Evolutionary conservation across 2,797 vertebrate genomes (phyloP).

Genomic region (Alca torda): DNA sequence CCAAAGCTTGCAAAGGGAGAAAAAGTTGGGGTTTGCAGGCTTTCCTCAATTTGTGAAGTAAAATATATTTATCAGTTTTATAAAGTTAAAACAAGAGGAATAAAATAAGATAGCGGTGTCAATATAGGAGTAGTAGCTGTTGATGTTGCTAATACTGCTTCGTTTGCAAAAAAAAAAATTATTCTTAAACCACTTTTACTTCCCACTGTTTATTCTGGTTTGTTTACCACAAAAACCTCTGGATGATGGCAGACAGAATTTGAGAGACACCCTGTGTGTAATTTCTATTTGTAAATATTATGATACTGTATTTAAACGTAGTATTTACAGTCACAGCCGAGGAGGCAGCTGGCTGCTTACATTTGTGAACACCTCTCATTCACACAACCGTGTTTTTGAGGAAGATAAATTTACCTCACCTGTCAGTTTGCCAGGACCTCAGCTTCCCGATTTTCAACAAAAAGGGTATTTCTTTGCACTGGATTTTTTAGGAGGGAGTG

Average conservation of each 20-base stretch:
- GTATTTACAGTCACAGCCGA: neutral
- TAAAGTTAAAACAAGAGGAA: neutral
- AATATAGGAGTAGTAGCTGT: neutral
- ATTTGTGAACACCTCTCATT: neutral
- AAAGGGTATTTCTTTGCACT: neutral
- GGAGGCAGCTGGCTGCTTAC: neutral
- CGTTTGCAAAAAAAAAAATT: neutral
- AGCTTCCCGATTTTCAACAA: neutral
- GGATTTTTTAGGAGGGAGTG: neutral
- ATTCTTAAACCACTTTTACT: neutral
- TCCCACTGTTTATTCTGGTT: neutral
- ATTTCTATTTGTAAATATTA: constrained; percentile 10
- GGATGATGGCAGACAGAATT: neutral
- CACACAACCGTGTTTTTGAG: neutral
- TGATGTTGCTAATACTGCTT: neutral
- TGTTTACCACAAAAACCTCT: neutral
- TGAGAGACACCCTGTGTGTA: neutral
- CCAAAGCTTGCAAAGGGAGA: neutral
- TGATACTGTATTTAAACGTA: neutral
- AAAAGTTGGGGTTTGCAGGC: neutral
- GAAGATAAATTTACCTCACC: neutral
- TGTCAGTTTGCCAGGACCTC: neutral
- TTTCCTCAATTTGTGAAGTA: neutral
- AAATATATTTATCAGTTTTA: neutral
- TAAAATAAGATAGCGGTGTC: neutral